Evolutionary conservation across 1,140 invertebrate species (phyloP), one percentile per base, ranked within the genome.

Genomic region (Eriocheir sinensis): DNA sequence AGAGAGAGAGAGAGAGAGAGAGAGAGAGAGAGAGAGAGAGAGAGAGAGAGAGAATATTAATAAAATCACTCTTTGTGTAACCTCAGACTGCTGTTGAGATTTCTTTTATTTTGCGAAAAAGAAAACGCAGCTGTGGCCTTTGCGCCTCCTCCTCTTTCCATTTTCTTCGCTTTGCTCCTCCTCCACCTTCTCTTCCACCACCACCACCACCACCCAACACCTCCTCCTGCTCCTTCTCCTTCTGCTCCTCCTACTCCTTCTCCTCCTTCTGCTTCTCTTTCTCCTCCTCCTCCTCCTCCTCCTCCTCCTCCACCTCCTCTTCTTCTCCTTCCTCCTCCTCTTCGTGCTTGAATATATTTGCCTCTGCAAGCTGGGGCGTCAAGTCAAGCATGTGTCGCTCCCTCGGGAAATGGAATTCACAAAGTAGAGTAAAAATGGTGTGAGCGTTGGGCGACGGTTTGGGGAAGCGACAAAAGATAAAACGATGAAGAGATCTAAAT

Each of bases 21-120:
- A 72, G 60, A 72, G 60, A 72, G 60, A 72, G 60, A 72, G 60
- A 72, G 60, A 72, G 60, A 72, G 60, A 72, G 60, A 72, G 60
- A 72, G 60, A 72, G 60, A 72, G 60, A 72, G 60, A 72, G 60
- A 72, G 60, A n/a, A n/a, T 17, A 53, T 53, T 53, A 17, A 53
- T n/a, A 53, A 72, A 72, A 72, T 21, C 60, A 4, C 21, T 72
- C 60, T n/a, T 72, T 72, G 44, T 48, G n/a, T 72, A 72, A 72
- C 60, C 60, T n/a, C 60, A 72, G n/a, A 72, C 12, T 72, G 12
- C 17, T 21, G 60, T 27, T 72, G n/a, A 72, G 60, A 6, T 72
- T 72, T 72, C 60, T 72, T n/a, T n/a, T n/a, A n/a, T n/a, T n/a
- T 72, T 72, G 60, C 27, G 60, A 72, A 72, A n/a, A 21, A 72